A percentile compares a stretch with the other conserved stretches of the same genome.
phyloP scores from a whole-genome alignment of 2,113 vertebrate species.

The Gallinago paraguaiae region DNA sequence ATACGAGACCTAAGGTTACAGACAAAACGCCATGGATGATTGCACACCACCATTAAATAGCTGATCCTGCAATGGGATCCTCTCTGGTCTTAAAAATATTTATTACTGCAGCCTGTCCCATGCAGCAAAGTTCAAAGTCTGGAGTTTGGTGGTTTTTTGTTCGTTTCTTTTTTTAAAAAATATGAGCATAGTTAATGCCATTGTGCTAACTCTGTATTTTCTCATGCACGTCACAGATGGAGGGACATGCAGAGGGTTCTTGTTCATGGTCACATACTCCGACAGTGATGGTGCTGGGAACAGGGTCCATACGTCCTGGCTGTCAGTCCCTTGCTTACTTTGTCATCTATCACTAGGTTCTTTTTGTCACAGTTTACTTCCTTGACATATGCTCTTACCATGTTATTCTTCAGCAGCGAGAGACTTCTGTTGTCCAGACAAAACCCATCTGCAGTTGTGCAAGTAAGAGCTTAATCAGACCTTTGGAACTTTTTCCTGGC shows the following conservation, averaged over 20 bases:
- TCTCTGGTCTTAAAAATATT: not conserved
- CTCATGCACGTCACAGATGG: not conserved
- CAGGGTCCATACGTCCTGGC: not conserved
- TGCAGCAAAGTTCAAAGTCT: not conserved
- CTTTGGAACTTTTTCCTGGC: not conserved
- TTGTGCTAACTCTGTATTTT: not conserved
- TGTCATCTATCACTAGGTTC: not conserved
- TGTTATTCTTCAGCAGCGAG: not conserved
- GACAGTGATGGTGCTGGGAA: not conserved
- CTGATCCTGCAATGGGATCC: not conserved
- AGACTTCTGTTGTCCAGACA: not conserved
- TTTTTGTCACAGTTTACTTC: not conserved
- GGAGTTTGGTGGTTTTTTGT: too few species aligned
- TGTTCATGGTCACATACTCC: not conserved
- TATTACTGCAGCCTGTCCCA: not conserved
- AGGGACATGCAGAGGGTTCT: not conserved
- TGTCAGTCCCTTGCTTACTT: not conserved
- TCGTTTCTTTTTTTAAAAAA: not conserved
- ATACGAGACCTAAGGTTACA: not conserved
- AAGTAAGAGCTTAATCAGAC: not conserved
- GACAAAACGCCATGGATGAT: not conserved
- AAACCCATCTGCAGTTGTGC: constrained; percentile 15
- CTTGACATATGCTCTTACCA: not conserved
- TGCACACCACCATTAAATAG: not conserved
- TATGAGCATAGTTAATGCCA: not conserved